Conservation (phyloP, 1,140 invertebrate species). For the Drosophila neocordata region DNA sequence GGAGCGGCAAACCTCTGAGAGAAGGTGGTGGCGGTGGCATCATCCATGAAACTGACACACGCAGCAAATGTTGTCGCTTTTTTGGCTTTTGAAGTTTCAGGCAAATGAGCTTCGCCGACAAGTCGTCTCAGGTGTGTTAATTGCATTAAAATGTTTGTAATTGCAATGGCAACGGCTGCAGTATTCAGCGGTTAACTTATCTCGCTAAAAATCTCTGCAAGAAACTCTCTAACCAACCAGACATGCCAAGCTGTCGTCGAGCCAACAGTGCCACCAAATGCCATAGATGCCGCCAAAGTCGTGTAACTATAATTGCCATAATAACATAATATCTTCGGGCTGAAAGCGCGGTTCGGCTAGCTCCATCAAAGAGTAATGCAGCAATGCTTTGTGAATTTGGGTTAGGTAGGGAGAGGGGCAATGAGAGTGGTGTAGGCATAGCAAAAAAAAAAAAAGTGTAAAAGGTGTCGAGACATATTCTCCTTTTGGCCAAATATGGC, state of each 20-base stretch:
- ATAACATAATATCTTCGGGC: slow-evolving; percentile 75
- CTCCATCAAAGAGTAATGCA: slow-evolving; percentile 8
- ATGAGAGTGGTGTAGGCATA: slow-evolving; percentile 11
- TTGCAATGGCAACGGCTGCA: slow-evolving; percentile 59
- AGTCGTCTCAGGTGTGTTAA: slow-evolving; percentile 47
- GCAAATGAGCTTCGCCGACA: slow-evolving; percentile 56
- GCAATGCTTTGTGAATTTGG: slow-evolving; percentile 7
- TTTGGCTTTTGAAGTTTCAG: slow-evolving; percentile 73
- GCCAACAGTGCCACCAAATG: slow-evolving; percentile 47
- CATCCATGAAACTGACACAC: slow-evolving; percentile 62
- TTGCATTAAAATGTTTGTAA: slow-evolving; percentile 82
- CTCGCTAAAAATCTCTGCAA: slow-evolving; percentile 41
- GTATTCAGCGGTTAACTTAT: slow-evolving; percentile 22
- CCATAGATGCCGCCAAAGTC: slow-evolving; percentile 73
- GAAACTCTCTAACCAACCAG: slow-evolving; percentile 22
- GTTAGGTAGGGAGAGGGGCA: no score
- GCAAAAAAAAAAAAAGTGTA: slow-evolving; percentile 24
- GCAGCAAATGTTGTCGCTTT: slow-evolving; percentile 63
- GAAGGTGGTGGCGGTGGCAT: slow-evolving; percentile 42
- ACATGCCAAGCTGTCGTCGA: slow-evolving; percentile 60
- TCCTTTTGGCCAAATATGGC: slow-evolving; percentile 48
- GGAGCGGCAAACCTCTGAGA: slow-evolving; percentile 60
- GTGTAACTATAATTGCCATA: slow-evolving; percentile 81
- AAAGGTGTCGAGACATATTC: slow-evolving; percentile 71
- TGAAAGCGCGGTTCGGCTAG: slow-evolving; percentile 5